Conservation (phyloP, 2,113 vertebrate species). For the Mormoops blainvillei region DNA sequence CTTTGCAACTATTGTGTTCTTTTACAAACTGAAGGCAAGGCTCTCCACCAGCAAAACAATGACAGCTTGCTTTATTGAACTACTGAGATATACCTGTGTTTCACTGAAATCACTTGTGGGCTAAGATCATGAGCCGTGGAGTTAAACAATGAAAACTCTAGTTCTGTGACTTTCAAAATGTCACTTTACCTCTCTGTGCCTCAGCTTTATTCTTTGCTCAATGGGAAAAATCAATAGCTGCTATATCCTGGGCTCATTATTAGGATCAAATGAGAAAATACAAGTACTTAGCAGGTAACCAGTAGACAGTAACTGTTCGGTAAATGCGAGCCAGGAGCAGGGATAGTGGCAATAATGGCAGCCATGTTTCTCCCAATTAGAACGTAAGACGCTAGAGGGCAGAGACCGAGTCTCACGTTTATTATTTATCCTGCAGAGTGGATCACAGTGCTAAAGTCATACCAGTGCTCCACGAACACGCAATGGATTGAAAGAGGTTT, state of each 20-base stretch:
- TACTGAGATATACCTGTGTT: neutral
- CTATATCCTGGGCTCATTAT: neutral
- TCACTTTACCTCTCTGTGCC: neutral
- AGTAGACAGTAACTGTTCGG: neutral
- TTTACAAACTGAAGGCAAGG: neutral
- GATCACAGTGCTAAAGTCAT: neutral
- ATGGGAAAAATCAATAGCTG: neutral
- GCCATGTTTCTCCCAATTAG: neutral
- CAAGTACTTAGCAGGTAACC: neutral
- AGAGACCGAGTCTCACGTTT: neutral
- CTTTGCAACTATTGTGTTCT: neutral
- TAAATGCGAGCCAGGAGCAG: neutral
- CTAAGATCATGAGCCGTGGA: neutral
- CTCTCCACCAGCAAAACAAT: neutral
- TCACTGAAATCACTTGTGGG: neutral
- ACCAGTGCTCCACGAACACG: neutral
- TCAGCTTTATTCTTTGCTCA: neutral
- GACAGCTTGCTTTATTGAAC: neutral
- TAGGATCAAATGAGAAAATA: neutral
- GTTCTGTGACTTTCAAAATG: neutral
- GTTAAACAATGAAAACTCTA: neutral
- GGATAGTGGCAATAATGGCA: rapidly evolving
- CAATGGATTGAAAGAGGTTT: neutral
- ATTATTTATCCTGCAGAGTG: neutral
- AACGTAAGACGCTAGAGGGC: neutral